Conservation (phyloP, 1,140 invertebrate species). For the Diorhabda elongata region DNA sequence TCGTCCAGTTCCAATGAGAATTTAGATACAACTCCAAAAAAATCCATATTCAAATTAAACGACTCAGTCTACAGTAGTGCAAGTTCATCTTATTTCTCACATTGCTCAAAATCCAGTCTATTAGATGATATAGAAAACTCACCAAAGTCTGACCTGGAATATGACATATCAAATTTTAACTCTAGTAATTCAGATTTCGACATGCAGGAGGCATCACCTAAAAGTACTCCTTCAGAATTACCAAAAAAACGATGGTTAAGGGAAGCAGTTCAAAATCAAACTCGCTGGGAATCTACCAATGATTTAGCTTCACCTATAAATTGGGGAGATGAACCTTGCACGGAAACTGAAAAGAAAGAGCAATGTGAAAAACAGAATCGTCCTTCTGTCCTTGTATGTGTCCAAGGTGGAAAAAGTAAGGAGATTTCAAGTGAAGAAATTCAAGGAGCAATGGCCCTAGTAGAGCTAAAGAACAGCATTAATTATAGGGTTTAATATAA, state of each 20-base stretch:
- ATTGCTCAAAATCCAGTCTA: constrained; percentile 25
- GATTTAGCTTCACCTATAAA: constrained; percentile 49
- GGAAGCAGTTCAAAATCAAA: constrained; percentile 55
- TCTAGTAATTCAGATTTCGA: constrained; percentile 30
- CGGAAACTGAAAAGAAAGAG: constrained; percentile 12
- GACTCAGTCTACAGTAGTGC: constrained; percentile 29
- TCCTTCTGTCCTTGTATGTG: constrained; percentile 54
- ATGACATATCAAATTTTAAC: constrained; percentile 28
- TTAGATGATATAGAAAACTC: constrained; percentile 37
- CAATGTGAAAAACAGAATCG: constrained; percentile 44
- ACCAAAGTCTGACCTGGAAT: constrained; percentile 33
- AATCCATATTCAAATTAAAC: constrained; percentile 31
- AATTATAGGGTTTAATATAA: constrained; percentile 33
- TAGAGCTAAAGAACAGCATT: constrained; percentile 53
- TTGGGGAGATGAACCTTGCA: constrained; percentile 37
- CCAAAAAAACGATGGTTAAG: constrained; percentile 63
- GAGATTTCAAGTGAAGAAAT: constrained; percentile 44
- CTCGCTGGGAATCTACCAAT: constrained; percentile 47
- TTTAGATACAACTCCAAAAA: constrained; percentile 39
- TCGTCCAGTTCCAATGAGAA: constrained; percentile 28
- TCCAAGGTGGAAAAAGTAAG: constrained; percentile 46
- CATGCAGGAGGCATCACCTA: constrained; percentile 22
- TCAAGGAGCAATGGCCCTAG: constrained; percentile 60
- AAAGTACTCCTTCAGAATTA: constrained; percentile 45
- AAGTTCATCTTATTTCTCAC: constrained; percentile 30